A percentile compares a stretch with the other conserved stretches of the same genome.
Conservation (phyloP, 2,888 invertebrate genomes). For the Ormyrus labotus region DNA sequence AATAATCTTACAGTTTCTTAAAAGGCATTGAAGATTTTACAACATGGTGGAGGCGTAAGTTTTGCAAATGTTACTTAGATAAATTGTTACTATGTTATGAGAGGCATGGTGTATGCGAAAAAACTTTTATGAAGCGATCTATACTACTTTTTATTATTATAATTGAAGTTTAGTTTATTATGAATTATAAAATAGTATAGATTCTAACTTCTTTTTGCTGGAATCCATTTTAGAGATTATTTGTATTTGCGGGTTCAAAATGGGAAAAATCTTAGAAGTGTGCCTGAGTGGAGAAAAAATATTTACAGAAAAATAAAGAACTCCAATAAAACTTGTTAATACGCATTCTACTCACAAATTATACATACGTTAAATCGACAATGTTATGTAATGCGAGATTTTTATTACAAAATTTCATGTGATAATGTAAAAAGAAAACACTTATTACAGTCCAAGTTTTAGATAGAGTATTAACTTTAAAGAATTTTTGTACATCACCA, state of each 20-base stretch:
- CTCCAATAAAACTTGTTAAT: slow-evolving; percentile 48
- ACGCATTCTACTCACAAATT: slow-evolving; percentile 60
- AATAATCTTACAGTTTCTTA: slow-evolving; percentile 36
- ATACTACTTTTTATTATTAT: slow-evolving; percentile 37
- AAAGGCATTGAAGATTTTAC: slow-evolving; percentile 47
- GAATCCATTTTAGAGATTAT: slow-evolving; percentile 52
- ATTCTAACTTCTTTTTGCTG: slow-evolving; percentile 43
- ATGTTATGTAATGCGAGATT: slow-evolving; percentile 64
- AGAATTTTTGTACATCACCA: slow-evolving; percentile 63
- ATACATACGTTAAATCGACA: slow-evolving; percentile 61
- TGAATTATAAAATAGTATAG: slow-evolving; percentile 47
- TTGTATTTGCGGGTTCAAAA: slow-evolving; percentile 38
- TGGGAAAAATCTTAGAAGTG: slow-evolving; percentile 50
- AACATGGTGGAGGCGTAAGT: slow-evolving; percentile 52
- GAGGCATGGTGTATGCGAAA: slow-evolving; percentile 41
- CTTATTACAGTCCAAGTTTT: slow-evolving; percentile 63
- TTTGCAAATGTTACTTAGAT: slow-evolving; percentile 58
- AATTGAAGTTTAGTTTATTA: slow-evolving; percentile 45
- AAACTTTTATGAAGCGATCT: slow-evolving; percentile 42
- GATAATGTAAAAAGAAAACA: slow-evolving; percentile 67
- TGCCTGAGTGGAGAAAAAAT: slow-evolving; percentile 58
- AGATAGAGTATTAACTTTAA: slow-evolving; percentile 60
- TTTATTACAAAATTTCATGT: slow-evolving; percentile 66
- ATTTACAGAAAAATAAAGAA: slow-evolving; percentile 44
- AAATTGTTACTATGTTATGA: slow-evolving; percentile 50